Conservation (phyloP, 2,888 invertebrate genomes). For the Callosobruchus maculatus region DNA sequence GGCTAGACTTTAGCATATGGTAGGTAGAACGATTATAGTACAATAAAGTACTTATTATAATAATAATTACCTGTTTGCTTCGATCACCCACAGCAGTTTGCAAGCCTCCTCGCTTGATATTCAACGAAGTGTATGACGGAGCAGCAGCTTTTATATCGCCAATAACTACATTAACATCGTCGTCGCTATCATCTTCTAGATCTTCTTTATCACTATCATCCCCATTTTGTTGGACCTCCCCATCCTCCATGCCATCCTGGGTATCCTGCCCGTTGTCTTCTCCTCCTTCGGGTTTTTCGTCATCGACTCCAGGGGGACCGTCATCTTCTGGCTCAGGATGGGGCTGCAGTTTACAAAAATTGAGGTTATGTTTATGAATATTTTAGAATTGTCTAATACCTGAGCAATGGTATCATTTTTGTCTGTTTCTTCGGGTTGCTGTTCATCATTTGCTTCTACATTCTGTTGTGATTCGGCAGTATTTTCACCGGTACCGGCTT, state of each 20-base stretch:
- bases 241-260: slow-evolving; percentile 51
- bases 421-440: slow-evolving; percentile 34
- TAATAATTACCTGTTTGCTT: slow-evolving; percentile 47
- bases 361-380: neutral
- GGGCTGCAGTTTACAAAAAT: slow-evolving; percentile 15
- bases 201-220: slow-evolving; percentile 57
- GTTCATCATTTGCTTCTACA: slow-evolving; percentile 17
- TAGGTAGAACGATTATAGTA: too few relatives aligned
- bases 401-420: neutral
- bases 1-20: too few relatives aligned
- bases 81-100: slow-evolving; percentile 50
- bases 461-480: slow-evolving; percentile 14
- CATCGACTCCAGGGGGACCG: slow-evolving; percentile 32
- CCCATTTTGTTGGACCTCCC: slow-evolving; percentile 53
- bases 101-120: slow-evolving; percentile 63
- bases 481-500: slow-evolving; percentile 50
- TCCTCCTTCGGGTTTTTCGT: slow-evolving; percentile 48
- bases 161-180: slow-evolving; percentile 90
- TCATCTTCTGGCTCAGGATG: slow-evolving; percentile 18
- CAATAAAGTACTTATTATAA: too few relatives aligned
- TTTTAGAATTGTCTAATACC: neutral
- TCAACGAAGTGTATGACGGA: slow-evolving; percentile 66
- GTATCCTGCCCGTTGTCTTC: slow-evolving; percentile 53
- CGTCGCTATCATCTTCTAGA: slow-evolving; percentile 66
- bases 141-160: slow-evolving; percentile 79